Evolutionary conservation across 2,888 invertebrate genomes (phyloP), one percentile per base, ranked within the genome.

Genomic region (Watsonalla cultraria): DNA sequence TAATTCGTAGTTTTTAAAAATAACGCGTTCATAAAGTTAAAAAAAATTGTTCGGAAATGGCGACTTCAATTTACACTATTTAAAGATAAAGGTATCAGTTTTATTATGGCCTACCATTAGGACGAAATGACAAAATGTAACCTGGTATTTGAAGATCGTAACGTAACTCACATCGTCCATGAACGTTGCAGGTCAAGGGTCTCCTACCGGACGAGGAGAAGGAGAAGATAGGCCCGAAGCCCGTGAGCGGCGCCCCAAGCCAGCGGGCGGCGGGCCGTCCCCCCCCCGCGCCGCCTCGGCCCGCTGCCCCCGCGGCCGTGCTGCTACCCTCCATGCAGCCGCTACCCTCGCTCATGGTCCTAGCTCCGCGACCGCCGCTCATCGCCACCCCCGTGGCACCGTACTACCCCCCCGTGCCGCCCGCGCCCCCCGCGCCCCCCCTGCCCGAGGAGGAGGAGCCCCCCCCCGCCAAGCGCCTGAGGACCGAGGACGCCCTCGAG

Each of bases 141-240:
- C n/a, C n/a, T n/a, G n/a, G n/a, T n/a, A n/a, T n/a, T n/a, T n/a
- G n/a, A n/a, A n/a, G n/a, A n/a, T n/a, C n/a, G n/a, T n/a, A n/a
- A n/a, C n/a, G n/a, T 24, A 4, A 24, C 24, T 4, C 24, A 2
- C 24, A 4, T 24, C 24, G 4, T 24, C 4, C 24, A 2, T 24
- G 24, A 24, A 24, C 24, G 15, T 24, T 35, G 0, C 61, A 87
- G 87, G 89, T 89, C 34, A 98, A 98, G 84, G 98, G 98, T 4
- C 91, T 99, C 6, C 88, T 98, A 59, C 97, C 97, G 0, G 98
- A 99, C 76, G 98, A 98, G 78, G 98, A 98, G 79, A 98, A 98
- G 73, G 98, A 99, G 77, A 98, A 98, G 85, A 98, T 98, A 67
- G 99, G 98, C 0, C 98, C 98, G 0, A 96, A 95, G 86, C 96